Percentiles rank a stretch among this genome's conserved stretches.
phyloP scores from a whole-genome alignment of 1,140 invertebrate genomes.

The Piezodorus guildinii region DNA sequence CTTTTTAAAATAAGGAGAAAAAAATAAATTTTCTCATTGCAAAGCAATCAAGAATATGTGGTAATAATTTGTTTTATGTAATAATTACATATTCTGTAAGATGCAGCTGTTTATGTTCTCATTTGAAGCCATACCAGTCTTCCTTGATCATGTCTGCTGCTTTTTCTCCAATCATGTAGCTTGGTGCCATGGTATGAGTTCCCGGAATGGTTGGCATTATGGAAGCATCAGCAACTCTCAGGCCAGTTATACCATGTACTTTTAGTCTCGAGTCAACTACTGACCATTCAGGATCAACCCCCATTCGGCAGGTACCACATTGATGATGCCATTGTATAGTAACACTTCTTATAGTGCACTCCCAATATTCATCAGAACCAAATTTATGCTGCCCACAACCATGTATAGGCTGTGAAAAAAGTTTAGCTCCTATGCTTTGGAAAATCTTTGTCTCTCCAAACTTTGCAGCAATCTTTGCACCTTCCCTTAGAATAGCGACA shows the following conservation, averaged over 20 bases:
- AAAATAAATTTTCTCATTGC: no score
- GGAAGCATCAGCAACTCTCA: conserved; percentile 64
- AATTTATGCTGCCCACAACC: conserved; percentile 25
- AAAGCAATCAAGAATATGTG: no score
- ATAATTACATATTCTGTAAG: no score
- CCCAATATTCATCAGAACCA: conserved; percentile 35
- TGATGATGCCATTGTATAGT: conserved; percentile 48
- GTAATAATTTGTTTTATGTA: no score
- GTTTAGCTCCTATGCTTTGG: conserved; percentile 33
- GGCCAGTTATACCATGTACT: conserved; percentile 51
- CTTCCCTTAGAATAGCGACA: conserved; percentile 34
- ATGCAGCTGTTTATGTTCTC: no score
- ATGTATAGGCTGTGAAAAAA: not conserved
- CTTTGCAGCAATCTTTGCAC: conserved; percentile 37
- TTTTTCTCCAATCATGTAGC: conserved; percentile 78
- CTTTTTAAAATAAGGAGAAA: no score
- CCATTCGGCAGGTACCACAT: conserved; percentile 68
- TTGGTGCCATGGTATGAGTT: conserved; percentile 58
- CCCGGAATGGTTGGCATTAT: conserved; percentile 57
- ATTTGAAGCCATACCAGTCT: conserved; percentile 34
- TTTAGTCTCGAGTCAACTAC: conserved; percentile 60
- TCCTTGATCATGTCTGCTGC: conserved; percentile 65
- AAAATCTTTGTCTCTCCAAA: conserved; percentile 47
- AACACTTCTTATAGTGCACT: conserved; percentile 28
- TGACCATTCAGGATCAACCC: conserved; percentile 45